phyloP scores from a whole-genome alignment of 2,797 vertebrate species.

The Champsocephalus gunnari region DNA sequence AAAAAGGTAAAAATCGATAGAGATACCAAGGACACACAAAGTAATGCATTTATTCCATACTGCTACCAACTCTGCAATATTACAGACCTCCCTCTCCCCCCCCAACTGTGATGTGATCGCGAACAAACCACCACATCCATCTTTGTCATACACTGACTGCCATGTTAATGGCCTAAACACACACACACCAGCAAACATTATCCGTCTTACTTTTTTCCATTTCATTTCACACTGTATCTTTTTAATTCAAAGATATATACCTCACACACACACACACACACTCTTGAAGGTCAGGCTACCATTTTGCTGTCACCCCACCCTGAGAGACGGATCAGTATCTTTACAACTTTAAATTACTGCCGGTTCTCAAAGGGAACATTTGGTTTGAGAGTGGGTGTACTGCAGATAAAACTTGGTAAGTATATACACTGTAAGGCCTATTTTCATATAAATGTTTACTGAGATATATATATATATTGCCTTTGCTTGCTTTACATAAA shows the following conservation, averaged over 20 bases:
- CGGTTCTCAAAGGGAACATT: slow-evolving; percentile 46
- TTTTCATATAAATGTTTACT: neutral
- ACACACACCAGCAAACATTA: slow-evolving; percentile 16
- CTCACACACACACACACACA: neutral
- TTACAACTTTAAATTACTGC: slow-evolving; percentile 63
- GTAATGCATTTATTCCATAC: slow-evolving; percentile 59
- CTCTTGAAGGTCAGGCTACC: slow-evolving; percentile 6
- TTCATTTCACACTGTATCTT: slow-evolving; percentile 15
- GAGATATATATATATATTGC: neutral
- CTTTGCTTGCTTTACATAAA: neutral
- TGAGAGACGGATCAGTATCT: slow-evolving; percentile 63
- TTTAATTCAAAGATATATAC: neutral
- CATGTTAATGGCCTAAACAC: slow-evolving; percentile 62
- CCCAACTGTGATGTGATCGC: slow-evolving; percentile 62
- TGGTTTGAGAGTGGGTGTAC: neutral
- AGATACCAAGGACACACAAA: slow-evolving; percentile 51
- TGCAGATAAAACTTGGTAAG: slow-evolving; percentile 23
- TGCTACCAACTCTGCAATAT: slow-evolving; percentile 51
- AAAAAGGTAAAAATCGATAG: slow-evolving; percentile 52
- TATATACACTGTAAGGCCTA: neutral
- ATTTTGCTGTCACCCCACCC: slow-evolving; percentile 32
- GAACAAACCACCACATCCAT: slow-evolving; percentile 69
- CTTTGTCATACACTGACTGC: slow-evolving; percentile 72
- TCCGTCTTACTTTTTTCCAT: slow-evolving; percentile 15
- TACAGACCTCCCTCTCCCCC: slow-evolving; percentile 33